Evolutionary conservation across 35 echinoderm and acorn worm genomes (phyloP).

Genomic region (Strongylocentrotus purpuratus): DNA sequence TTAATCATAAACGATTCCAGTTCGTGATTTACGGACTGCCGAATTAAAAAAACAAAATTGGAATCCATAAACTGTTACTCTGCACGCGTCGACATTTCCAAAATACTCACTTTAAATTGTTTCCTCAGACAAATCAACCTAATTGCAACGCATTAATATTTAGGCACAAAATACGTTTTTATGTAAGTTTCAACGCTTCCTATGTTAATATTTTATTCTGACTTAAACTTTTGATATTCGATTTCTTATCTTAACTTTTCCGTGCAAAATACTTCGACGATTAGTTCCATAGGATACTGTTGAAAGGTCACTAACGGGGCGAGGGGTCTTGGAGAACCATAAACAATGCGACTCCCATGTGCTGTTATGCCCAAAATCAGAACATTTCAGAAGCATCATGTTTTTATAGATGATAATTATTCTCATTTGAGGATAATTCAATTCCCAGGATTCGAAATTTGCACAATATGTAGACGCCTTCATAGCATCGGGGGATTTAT

Average conservation of each 20-base stretch:
- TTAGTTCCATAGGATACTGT: background rate
- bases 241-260: background rate
- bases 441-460: background rate
- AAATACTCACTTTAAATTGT: no score
- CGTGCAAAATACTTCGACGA: background rate
- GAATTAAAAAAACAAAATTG: background rate
- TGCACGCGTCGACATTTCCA: no score
- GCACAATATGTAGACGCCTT: background rate
- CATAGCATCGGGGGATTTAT: background rate
- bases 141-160: no score
- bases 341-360: background rate
- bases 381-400: background rate
- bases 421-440: background rate
- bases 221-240: no score
- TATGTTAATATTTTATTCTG: no score
- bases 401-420: background rate
- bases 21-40: background rate
- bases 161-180: no score
- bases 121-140: no score
- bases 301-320: background rate
- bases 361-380: background rate
- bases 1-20: background rate
- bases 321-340: background rate
- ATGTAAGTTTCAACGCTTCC: no score
- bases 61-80: no score